phyloP scores from a whole-genome alignment of 1,140 invertebrate species.

The Diprion similis region DNA sequence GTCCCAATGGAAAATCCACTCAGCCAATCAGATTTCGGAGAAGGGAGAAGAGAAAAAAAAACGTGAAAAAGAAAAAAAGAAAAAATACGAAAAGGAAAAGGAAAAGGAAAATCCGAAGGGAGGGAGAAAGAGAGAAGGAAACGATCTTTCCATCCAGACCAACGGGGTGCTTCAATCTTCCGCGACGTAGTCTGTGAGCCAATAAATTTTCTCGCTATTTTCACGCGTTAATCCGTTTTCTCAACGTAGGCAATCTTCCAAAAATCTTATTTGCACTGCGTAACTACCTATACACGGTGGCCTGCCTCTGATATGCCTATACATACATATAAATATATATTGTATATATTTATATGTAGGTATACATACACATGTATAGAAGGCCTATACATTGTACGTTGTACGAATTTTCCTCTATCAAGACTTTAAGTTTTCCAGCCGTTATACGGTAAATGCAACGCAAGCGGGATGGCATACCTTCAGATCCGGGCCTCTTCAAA shows the following conservation, averaged over 20 bases:
- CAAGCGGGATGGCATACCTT: too few relatives aligned
- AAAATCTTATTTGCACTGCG: background rate
- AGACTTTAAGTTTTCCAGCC: too few relatives aligned
- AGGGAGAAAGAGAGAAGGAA: background rate
- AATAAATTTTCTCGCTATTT: conserved; percentile 5
- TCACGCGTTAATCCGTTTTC: conserved; percentile 7
- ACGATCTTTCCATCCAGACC: conserved; percentile 4
- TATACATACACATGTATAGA: background rate
- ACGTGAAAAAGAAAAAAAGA: background rate
- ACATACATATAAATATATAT: background rate
- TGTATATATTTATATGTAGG: background rate
- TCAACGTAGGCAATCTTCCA: conserved; percentile 1
- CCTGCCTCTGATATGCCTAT: background rate
- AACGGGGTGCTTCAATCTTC: conserved; percentile 1
- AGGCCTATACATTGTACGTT: too few relatives aligned
- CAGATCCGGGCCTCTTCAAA: too few relatives aligned
- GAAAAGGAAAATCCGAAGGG: background rate
- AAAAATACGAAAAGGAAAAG: background rate
- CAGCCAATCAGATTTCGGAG: conserved; percentile 34
- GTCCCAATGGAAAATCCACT: conserved; percentile 9
- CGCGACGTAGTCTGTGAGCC: background rate
- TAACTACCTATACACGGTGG: background rate
- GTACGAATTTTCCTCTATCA: too few relatives aligned
- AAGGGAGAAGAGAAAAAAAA: conserved; percentile 26
- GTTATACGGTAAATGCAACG: too few relatives aligned